phyloP scores from a whole-genome alignment of 2,113 vertebrate genomes.

The Zootoca vivipara region DNA sequence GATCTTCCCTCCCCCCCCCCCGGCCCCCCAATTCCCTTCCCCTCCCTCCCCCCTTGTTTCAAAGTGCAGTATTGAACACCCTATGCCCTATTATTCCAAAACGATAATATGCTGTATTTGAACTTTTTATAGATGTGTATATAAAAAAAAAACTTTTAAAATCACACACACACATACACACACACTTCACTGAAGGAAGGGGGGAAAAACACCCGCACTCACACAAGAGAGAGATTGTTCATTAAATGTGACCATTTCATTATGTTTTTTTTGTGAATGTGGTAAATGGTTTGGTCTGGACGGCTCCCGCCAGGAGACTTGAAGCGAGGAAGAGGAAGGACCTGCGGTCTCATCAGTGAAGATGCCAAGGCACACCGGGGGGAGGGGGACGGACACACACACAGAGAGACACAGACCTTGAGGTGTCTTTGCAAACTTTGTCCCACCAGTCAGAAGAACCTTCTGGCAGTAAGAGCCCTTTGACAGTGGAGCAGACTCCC shows the following conservation, averaged over 20 bases:
- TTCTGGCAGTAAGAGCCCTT: too few relatives aligned
- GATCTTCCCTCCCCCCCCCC: not conserved
- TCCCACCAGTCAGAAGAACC: too few relatives aligned
- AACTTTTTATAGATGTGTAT: slow-evolving; percentile 80
- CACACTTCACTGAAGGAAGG: not conserved
- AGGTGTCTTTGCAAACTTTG: too few relatives aligned
- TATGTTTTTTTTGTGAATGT: slow-evolving; percentile 27
- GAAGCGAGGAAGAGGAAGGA: too few relatives aligned
- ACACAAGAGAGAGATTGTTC: slow-evolving; percentile 63
- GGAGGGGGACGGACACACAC: too few relatives aligned
- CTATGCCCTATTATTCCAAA: slow-evolving; percentile 66
- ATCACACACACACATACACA: slow-evolving; percentile 14
- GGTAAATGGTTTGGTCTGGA: not conserved
- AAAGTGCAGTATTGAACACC: slow-evolving; percentile 74
- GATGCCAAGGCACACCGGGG: not conserved
- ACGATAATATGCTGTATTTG: slow-evolving; percentile 70
- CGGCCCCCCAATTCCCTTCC: slow-evolving; percentile 41
- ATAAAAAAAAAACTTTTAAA: slow-evolving; percentile 46
- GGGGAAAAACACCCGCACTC: not conserved
- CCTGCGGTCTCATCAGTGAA: too few relatives aligned
- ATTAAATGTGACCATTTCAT: slow-evolving; percentile 78
- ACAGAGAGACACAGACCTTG: too few relatives aligned
- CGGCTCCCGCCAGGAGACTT: not conserved
- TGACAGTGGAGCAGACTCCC: too few relatives aligned
- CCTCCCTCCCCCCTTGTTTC: slow-evolving; percentile 33